Evolutionary conservation across 2,113 vertebrate species (phyloP).

Genomic region (Castor canadensis): DNA sequence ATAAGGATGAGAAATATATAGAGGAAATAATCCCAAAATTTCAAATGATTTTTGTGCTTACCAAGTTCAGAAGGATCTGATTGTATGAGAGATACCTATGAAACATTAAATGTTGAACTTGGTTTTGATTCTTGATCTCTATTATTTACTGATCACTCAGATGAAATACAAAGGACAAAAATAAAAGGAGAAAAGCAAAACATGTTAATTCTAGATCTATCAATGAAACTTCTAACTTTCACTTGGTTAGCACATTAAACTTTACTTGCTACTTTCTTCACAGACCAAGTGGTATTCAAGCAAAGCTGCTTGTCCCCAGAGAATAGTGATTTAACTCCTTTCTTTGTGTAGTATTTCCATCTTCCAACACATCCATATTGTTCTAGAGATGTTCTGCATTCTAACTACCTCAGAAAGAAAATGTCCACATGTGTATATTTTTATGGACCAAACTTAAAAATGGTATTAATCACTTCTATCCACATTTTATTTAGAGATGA

Average conservation of each 20-base stretch:
- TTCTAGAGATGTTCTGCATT: neutral
- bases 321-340: neutral
- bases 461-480: neutral
- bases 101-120: neutral
- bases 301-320: neutral
- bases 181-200: neutral
- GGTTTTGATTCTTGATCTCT: neutral
- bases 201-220: too few relatives aligned
- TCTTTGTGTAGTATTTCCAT: neutral
- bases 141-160: neutral
- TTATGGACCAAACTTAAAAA: neutral
- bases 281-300: neutral
- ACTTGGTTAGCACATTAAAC: neutral
- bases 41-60: neutral
- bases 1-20: neutral
- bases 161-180: constrained; percentile 7
- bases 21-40: neutral
- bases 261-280: neutral
- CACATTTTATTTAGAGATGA: neutral
- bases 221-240: neutral
- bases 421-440: neutral
- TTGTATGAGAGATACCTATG: neutral
- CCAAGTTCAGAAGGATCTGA: neutral
- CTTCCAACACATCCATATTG: neutral
- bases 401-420: neutral